A percentile compares a stretch with the other conserved stretches of the same genome.
phyloP scores from a whole-genome alignment of 2,113 vertebrate species.

The Embiotoca jacksoni region DNA sequence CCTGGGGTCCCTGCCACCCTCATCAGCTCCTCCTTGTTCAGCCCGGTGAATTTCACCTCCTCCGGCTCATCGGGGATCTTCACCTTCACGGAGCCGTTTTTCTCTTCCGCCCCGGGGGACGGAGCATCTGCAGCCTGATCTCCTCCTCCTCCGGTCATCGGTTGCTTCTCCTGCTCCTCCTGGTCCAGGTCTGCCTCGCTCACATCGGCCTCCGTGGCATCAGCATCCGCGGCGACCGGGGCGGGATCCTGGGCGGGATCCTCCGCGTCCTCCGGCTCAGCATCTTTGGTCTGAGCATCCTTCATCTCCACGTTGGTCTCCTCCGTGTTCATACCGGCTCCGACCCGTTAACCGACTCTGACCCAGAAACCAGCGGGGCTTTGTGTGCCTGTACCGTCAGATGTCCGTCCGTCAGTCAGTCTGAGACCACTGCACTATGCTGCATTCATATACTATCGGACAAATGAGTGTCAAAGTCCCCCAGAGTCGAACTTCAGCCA shows the following conservation, averaged over 20 bases:
- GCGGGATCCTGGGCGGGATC: not conserved
- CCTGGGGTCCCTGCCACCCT: slow-evolving; percentile 88
- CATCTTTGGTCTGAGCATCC: slow-evolving; percentile 22
- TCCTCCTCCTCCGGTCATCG: slow-evolving; percentile 80
- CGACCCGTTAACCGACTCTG: not conserved
- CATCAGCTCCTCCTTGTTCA: slow-evolving; percentile 92
- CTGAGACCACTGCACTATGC: not conserved
- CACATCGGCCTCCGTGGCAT: slow-evolving; percentile 81
- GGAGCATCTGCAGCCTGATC: slow-evolving; percentile 41
- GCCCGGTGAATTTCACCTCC: slow-evolving; percentile 86
- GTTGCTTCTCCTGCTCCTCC: slow-evolving; percentile 88
- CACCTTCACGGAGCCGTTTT: slow-evolving; percentile 88
- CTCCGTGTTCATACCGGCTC: slow-evolving; percentile 53
- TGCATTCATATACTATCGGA: slow-evolving; percentile 5
- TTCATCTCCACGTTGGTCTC: slow-evolving; percentile 57
- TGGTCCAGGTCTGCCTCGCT: slow-evolving; percentile 91
- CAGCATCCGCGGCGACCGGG: slow-evolving; percentile 39
- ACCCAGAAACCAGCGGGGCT: not conserved
- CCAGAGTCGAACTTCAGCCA: no score
- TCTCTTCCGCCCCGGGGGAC: slow-evolving; percentile 71
- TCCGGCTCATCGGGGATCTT: slow-evolving; percentile 72
- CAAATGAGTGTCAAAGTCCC: no score
- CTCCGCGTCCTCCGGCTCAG: slow-evolving; percentile 55
- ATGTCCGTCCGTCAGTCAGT: not conserved
- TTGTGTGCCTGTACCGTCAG: not conserved